Evolutionary conservation across 2,888 invertebrate species (phyloP).

Genomic region (Mayetiola destructor): DNA sequence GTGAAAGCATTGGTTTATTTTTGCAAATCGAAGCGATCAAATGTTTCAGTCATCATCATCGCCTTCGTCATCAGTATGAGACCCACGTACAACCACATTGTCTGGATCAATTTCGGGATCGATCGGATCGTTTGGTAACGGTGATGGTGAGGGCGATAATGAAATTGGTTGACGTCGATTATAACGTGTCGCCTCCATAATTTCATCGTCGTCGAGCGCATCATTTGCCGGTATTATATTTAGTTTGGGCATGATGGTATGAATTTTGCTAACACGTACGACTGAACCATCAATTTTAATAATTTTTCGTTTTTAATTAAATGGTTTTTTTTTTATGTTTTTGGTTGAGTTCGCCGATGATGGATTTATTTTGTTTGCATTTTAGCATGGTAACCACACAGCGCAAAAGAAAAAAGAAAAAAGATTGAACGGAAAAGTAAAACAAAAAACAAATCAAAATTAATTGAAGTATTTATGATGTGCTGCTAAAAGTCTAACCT

Average conservation of each 20-base stretch:
- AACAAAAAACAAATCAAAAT: too few relatives aligned
- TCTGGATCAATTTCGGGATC: slow-evolving; percentile 34
- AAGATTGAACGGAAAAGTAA: too few relatives aligned
- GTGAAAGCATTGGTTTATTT: too few relatives aligned
- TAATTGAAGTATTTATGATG: too few relatives aligned
- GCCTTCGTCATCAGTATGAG: slow-evolving; percentile 26
- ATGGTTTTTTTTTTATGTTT: slow-evolving; percentile 2
- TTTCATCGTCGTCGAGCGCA: slow-evolving; percentile 18
- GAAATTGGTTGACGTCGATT: slow-evolving; percentile 20
- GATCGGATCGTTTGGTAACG: slow-evolving; percentile 25
- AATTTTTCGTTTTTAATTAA: neutral
- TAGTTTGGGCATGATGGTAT: slow-evolving; percentile 33
- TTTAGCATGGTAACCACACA: too few relatives aligned
- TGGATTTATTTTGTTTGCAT: too few relatives aligned
- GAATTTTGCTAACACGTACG: slow-evolving; percentile 34
- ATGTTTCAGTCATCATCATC: too few relatives aligned
- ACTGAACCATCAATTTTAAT: slow-evolving; percentile 23
- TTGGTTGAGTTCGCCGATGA: too few relatives aligned
- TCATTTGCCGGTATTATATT: slow-evolving; percentile 31
- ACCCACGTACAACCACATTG: slow-evolving; percentile 29
- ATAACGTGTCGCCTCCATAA: neutral
- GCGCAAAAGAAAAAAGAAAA: too few relatives aligned
- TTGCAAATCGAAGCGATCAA: too few relatives aligned
- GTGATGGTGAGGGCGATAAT: slow-evolving; percentile 29
- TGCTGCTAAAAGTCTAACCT: too few relatives aligned